phyloP scores from a whole-genome alignment of 2,888 invertebrate genomes.

The Scaptomyza parva region DNA sequence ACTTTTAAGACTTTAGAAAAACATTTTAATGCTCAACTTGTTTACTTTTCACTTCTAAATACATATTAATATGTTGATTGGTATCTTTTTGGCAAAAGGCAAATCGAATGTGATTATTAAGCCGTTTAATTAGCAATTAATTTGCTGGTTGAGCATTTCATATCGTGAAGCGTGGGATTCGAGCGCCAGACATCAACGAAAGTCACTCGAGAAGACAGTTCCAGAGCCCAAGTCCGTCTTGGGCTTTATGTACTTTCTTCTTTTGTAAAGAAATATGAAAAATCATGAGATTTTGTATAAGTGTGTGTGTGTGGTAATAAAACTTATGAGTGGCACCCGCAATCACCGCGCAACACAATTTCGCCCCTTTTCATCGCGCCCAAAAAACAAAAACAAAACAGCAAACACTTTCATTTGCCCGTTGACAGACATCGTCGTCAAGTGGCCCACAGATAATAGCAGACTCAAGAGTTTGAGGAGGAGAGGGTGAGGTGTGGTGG shows the following conservation, averaged over 20 bases:
- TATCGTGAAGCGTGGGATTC: conserved; percentile 58
- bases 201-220: conserved; percentile 20
- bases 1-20: not conserved
- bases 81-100: conserved; percentile 30
- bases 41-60: not conserved
- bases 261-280: conserved; percentile 57
- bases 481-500: too few relatives aligned
- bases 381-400: conserved; percentile 4
- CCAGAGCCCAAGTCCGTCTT: conserved; percentile 18
- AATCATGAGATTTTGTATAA: conserved; percentile 60
- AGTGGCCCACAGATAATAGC: conserved; percentile 53
- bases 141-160: conserved; percentile 56
- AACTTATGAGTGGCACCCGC: conserved; percentile 77
- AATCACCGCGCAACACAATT: conserved; percentile 44
- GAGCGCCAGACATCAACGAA: conserved; percentile 32
- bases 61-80: conserved; percentile 1
- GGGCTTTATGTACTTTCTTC: conserved; percentile 45
- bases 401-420: conserved; percentile 76
- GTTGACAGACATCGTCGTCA: conserved; percentile 76
- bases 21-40: not conserved
- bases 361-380: conserved; percentile 57
- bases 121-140: conserved; percentile 72
- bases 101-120: conserved; percentile 64
- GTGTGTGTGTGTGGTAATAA: conserved; percentile 66
- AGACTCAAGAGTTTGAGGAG: not conserved